Percentiles rank a stretch among this genome's conserved stretches.
Conservation (phyloP, 2,888 invertebrate species). For the Erebia epiphron region DNA sequence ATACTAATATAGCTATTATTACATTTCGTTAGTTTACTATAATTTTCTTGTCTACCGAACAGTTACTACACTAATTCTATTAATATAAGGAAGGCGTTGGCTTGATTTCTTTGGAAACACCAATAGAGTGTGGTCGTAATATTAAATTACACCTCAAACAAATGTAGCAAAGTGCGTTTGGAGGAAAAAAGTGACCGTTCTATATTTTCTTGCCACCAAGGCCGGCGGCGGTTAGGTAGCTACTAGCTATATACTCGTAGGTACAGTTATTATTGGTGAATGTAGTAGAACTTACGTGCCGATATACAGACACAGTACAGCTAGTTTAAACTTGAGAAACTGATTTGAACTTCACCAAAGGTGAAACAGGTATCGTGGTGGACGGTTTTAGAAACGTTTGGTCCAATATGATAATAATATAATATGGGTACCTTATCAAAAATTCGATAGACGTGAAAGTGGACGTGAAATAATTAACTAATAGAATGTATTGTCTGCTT, state of each 20-base stretch:
- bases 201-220: constrained; percentile 19
- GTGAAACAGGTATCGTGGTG: neutral
- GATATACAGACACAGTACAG: neutral
- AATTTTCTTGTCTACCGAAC: neutral
- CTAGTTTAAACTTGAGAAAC: neutral
- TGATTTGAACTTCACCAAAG: neutral
- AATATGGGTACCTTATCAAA: too few relatives aligned
- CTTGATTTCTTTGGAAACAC: constrained; percentile 4
- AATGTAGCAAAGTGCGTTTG: constrained; percentile 2
- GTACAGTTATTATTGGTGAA: constrained; percentile 22
- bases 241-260: neutral
- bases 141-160: neutral
- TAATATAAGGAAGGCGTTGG: neutral
- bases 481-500: too few relatives aligned
- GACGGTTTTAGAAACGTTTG: too few relatives aligned
- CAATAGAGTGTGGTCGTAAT: neutral
- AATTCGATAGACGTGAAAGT: too few relatives aligned
- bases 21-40: neutral
- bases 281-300: constrained; percentile 17
- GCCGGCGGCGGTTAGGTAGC: neutral
- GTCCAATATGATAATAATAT: too few relatives aligned
- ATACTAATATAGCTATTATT: neutral
- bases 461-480: too few relatives aligned
- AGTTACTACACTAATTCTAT: neutral
- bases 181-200: constrained; percentile 17